Conservation (phyloP, 2,888 invertebrate species). For the Diadegma fenestrale region DNA sequence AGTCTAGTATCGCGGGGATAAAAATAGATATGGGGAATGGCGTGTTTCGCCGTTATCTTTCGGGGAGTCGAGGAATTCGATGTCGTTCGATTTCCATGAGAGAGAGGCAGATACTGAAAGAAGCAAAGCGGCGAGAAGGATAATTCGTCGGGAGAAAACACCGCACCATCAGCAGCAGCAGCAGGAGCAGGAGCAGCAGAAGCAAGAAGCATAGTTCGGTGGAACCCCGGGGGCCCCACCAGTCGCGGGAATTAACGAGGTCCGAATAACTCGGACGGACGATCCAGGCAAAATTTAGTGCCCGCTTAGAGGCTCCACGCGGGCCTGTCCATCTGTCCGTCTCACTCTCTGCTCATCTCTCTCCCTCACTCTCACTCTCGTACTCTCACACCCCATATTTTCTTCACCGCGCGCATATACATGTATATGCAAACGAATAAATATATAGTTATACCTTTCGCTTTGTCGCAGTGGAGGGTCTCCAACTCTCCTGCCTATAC, state of each 20-base stretch:
- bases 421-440: background rate
- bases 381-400: conserved; percentile 32
- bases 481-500: conserved; percentile 41
- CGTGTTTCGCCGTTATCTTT: conserved; percentile 44
- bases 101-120: conserved; percentile 10
- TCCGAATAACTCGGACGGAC: conserved; percentile 78
- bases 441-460: conserved; percentile 41
- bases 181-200: conserved; percentile 10
- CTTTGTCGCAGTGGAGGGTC: conserved; percentile 64
- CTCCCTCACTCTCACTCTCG: conserved; percentile 48
- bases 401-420: conserved; percentile 2
- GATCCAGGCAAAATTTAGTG: conserved; percentile 66
- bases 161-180: conserved; percentile 66
- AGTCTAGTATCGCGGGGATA: conserved; percentile 28
- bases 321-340: conserved; percentile 60
- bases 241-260: conserved; percentile 81
- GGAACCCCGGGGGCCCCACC: conserved; percentile 56
- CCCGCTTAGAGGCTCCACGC: conserved; percentile 65
- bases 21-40: conserved; percentile 26
- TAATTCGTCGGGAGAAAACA: conserved; percentile 64
- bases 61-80: conserved; percentile 39
- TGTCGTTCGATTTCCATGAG: conserved; percentile 54
- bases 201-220: conserved; percentile 43
- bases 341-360: conserved; percentile 51
- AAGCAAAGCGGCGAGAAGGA: conserved; percentile 65